Conservation (phyloP, 2,888 invertebrate genomes). For the Nowickia ferox region DNA sequence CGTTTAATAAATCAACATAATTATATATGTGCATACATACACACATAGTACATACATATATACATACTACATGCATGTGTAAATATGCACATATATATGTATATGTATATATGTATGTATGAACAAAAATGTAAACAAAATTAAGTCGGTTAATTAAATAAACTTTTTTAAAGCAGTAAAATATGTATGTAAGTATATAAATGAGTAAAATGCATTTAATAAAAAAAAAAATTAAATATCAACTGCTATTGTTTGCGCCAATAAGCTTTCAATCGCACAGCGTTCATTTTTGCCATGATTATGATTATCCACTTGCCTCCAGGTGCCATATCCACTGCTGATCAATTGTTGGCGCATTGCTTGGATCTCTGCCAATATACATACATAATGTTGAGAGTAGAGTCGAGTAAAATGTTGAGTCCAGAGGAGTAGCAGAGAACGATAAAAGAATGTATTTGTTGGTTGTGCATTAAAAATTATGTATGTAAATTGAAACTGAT, state of each 20-base stretch:
- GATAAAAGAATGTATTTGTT: constrained; percentile 19
- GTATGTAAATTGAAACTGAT: constrained; percentile 12
- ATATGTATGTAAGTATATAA: neutral
- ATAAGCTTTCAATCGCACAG: constrained; percentile 62
- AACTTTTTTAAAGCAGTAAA: neutral
- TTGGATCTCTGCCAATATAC: constrained; percentile 80
- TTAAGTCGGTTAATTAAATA: constrained; percentile 11
- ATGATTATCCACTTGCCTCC: constrained; percentile 82
- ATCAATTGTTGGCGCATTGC: constrained; percentile 81
- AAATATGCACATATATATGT: neutral
- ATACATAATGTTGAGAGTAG: neutral
- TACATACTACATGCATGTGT: neutral
- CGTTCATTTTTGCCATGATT: constrained; percentile 59
- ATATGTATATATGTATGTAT: too few species aligned
- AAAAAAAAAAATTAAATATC: constrained; percentile 54
- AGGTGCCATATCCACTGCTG: constrained; percentile 79
- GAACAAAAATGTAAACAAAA: neutral
- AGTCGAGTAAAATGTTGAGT: constrained; percentile 15
- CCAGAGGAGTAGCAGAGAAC: constrained; percentile 17
- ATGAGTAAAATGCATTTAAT: constrained; percentile 7
- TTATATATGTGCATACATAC: too few species aligned
- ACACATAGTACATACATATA: too few species aligned
- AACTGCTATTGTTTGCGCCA: constrained; percentile 65
- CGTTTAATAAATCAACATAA: too few species aligned
- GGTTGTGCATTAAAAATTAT: constrained; percentile 40